These are phyloP conservation scores for Caenorhabditis sp. DNA, from an alignment of 2,888 invertebrate species.

Conservation along the genomic window DNA sequence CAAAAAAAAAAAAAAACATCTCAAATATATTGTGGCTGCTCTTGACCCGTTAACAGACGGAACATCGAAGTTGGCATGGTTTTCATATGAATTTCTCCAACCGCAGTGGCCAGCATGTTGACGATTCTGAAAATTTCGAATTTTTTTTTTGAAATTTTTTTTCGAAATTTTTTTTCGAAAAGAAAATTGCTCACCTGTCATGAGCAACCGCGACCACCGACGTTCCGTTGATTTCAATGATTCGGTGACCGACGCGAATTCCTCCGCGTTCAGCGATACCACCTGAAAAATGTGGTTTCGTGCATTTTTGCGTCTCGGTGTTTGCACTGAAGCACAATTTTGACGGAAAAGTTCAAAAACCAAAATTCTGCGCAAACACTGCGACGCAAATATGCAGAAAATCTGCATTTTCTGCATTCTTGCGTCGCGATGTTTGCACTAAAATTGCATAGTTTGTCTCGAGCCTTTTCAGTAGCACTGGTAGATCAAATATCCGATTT, in stretches of 20 bases:
- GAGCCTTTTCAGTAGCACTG: too few species aligned
- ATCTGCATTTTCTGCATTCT: too few species aligned
- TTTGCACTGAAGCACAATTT: too few species aligned
- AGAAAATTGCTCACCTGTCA: conserved; percentile 86
- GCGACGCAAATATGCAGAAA: too few species aligned
- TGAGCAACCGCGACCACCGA: conserved; percentile 99
- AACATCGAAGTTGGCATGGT: conserved; percentile 99
- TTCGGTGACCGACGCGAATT: conserved; percentile 98
- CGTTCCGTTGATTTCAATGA: conserved; percentile 93
- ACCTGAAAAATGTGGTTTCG: conserved; percentile 86
- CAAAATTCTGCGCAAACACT: too few species aligned
- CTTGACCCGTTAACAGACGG: conserved; percentile 97
- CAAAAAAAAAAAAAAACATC: too few species aligned
- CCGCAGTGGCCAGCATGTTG: conserved; percentile 97
- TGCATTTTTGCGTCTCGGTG: too few species aligned
- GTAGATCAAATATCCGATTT: too few species aligned
- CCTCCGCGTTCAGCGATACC: conserved; percentile 99
- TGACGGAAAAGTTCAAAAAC: too few species aligned
- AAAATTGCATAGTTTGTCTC: too few species aligned
- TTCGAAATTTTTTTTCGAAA: conserved; percentile 9
- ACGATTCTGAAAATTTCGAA: conserved; percentile 89
- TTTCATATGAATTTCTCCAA: conserved; percentile 99
- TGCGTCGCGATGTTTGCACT: too few species aligned
- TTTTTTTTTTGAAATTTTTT: not conserved
- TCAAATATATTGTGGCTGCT: conserved; percentile 96